Evolutionary conservation across 2,113 vertebrate genomes (phyloP).

Genomic region (Melanocharis versteri): DNA sequence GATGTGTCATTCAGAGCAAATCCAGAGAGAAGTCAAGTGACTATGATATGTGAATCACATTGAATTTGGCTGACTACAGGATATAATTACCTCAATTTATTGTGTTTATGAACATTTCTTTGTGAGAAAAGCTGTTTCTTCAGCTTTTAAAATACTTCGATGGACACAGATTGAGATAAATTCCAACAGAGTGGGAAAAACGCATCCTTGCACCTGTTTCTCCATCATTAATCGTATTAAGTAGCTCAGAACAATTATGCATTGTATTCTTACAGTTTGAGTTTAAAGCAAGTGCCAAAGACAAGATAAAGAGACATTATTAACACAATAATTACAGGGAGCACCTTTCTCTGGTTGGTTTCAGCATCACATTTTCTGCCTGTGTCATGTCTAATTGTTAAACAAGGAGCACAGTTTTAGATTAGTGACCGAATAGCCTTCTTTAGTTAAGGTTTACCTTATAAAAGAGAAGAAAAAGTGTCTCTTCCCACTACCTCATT

Average conservation of each 20-base stretch:
- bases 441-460: background rate
- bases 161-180: conserved; percentile 40
- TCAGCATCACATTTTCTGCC: background rate
- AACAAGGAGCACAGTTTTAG: background rate
- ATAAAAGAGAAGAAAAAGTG: background rate
- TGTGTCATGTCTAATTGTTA: background rate
- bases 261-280: background rate
- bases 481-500: conserved; percentile 33
- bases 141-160: background rate
- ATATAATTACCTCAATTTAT: conserved; percentile 51
- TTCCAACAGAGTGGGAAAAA: background rate
- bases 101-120: conserved; percentile 26
- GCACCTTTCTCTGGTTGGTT: background rate
- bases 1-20: conserved; percentile 54
- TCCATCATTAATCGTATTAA: background rate
- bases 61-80: conserved; percentile 42
- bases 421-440: background rate
- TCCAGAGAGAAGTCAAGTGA: conserved; percentile 42
- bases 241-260: background rate
- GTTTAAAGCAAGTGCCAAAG: background rate
- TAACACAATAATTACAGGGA: background rate
- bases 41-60: conserved; percentile 55
- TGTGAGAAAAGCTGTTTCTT: background rate
- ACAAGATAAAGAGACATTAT: background rate
- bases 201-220: background rate